These are phyloP conservation scores for Laterallus jamaicensis DNA, from an alignment of 2,113 vertebrate genomes.

Conservation along the genomic window DNA sequence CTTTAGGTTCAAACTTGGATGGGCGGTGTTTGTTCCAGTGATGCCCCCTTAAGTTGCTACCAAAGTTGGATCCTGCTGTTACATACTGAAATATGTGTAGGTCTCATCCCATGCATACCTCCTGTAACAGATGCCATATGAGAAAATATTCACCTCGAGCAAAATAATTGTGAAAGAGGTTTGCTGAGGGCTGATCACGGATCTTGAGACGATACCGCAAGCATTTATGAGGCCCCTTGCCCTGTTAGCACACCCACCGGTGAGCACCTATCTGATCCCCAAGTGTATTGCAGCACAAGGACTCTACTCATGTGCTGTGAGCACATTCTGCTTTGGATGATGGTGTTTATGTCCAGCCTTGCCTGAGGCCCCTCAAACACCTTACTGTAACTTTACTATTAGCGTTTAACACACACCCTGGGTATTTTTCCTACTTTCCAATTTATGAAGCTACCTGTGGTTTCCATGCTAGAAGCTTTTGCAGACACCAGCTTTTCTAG, in stretches of 20 bases:
- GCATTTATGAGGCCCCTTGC: neutral
- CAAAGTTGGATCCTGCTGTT: neutral
- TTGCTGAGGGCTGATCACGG: neutral
- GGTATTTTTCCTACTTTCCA: neutral
- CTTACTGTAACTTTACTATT: neutral
- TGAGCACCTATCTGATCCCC: neutral
- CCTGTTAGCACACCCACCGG: neutral
- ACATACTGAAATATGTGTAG: neutral
- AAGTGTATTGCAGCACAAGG: neutral
- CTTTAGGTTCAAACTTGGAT: neutral
- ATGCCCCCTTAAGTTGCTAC: neutral
- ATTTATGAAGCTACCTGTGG: neutral
- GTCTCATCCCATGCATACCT: neutral
- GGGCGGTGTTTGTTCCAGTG: rapidly evolving
- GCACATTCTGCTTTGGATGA: neutral
- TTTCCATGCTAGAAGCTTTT: neutral
- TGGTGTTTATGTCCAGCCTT: neutral
- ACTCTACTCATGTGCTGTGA: neutral
- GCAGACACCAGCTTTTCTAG: neutral
- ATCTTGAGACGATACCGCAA: neutral
- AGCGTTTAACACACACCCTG: rapidly evolving
- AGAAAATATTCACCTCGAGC: neutral
- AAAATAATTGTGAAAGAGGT: neutral
- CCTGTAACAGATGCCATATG: neutral
- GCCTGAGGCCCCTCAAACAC: neutral